phyloP scores from a whole-genome alignment of 2,888 invertebrate genomes.

The Leptinotarsa rubiginosa region DNA sequence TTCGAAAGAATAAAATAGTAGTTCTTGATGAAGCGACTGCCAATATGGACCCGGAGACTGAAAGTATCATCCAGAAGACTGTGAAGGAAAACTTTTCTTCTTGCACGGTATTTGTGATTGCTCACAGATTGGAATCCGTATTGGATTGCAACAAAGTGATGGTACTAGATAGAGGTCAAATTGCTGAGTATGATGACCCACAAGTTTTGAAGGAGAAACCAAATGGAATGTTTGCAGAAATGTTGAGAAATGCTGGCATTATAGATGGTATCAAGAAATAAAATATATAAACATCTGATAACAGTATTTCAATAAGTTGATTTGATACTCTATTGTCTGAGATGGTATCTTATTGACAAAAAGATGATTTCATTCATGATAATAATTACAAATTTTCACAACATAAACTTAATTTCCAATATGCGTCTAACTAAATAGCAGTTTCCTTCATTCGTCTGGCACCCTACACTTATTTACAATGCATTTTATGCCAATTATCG shows the following conservation, averaged over 20 bases:
- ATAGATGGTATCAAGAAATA: conserved; percentile 19
- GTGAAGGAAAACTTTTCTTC: conserved; percentile 68
- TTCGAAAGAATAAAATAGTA: conserved; percentile 68
- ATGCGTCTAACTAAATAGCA: too few species aligned
- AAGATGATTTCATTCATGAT: too few species aligned
- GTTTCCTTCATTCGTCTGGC: too few species aligned
- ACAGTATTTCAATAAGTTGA: not conserved
- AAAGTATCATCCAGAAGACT: conserved; percentile 69
- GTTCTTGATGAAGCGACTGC: conserved; percentile 72
- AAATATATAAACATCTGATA: not conserved
- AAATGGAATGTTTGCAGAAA: conserved; percentile 72
- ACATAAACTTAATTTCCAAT: too few species aligned
- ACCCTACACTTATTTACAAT: too few species aligned
- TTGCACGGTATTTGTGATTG: conserved; percentile 70
- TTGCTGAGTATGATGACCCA: conserved; percentile 84
- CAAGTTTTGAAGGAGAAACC: conserved; percentile 72
- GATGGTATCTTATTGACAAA: too few species aligned
- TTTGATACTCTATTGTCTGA: not conserved
- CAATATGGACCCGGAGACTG: conserved; percentile 70
- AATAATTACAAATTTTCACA: too few species aligned
- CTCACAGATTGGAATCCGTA: conserved; percentile 67
- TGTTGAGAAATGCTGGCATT: conserved; percentile 68
- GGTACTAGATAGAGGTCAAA: conserved; percentile 82
- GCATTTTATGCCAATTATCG: too few species aligned
- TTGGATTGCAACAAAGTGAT: conserved; percentile 70